These are phyloP conservation scores for Caenorhabditis parvicauda DNA, from an alignment of 2,888 invertebrate genomes.

Conservation along the genomic window DNA sequence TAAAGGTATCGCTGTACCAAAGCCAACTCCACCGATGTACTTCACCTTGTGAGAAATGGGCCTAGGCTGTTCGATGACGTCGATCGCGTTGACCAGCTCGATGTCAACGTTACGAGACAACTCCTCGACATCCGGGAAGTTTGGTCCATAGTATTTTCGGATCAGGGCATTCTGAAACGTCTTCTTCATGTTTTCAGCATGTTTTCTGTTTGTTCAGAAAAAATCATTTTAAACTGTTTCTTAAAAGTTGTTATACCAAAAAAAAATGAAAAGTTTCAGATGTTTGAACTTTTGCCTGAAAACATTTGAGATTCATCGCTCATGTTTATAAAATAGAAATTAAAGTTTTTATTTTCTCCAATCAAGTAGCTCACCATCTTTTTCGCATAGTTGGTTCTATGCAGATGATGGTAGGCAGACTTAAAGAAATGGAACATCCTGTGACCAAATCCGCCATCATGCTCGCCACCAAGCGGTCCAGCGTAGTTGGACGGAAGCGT, in stretches of 20 bases:
- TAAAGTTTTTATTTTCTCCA: no score
- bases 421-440: conserved; percentile 13
- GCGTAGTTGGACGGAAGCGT: neutral
- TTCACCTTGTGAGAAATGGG: conserved; percentile 46
- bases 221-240: conserved; percentile 7
- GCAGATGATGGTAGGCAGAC: conserved; percentile 15
- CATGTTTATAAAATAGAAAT: neutral
- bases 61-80: conserved; percentile 44
- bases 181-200: no score
- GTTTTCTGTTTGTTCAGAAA: neutral
- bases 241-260: neutral
- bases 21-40: conserved; percentile 44
- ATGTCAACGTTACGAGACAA: conserved; percentile 17
- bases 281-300: no score
- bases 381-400: no score
- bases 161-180: conserved; percentile 12
- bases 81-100: conserved; percentile 44
- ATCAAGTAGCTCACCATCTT: no score
- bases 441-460: conserved; percentile 6
- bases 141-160: conserved; percentile 5
- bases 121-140: conserved; percentile 13
- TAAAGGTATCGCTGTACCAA: conserved; percentile 18
- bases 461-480: conserved; percentile 10
- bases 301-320: no score
- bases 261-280: no score